Base-by-base conservation (phyloP, 2,888 invertebrate species). In the Polyploca ridens region DNA sequence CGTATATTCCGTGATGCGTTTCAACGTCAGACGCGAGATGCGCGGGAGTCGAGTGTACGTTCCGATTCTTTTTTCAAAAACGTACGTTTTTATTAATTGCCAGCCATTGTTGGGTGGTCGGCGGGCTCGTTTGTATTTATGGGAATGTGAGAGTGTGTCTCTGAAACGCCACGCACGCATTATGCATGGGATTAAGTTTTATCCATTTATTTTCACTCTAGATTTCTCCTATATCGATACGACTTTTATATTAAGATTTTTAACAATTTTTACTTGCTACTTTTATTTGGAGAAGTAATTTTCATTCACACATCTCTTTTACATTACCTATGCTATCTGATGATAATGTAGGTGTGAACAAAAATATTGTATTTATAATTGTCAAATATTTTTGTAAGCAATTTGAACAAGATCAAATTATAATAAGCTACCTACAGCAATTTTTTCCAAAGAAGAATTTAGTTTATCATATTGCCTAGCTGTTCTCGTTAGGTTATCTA, bases 41-140 rank as follows among this genome's bases (percentile, higher is more conserved):
- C 82, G 85, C 83, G 74, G 83, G 82, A 84, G 82, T 84, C 75
- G 69, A 67, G 69, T 71, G 71, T 74, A 77, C 72, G 73, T 77
- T 73, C 16, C 14, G 71, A 73, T 84, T 79, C 76, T 78, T 85
- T 84, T 81, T 78, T 74, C 68, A 65, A 79, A 75, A 74, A 66
- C 64, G 16, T 54, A 54, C 27, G 65, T 73, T 81, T 86, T 85
- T 85, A 88, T 89, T 88, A 88, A 89, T 90, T 87, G 84, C 85
- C 69, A 67, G 70, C 83, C 83, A 88, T 89, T 89, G 88, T 89
- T 87, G 88, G 82, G 87, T 87, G 87, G 87, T 81, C 85, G 81
- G 70, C 74, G 70, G 65, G 64, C 63, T 68, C 72, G 74, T 75
- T 76, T 69, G 74, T 74, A 74, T 77, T 74, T 80, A 73, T 74